Percentiles rank a stretch among this genome's conserved stretches.
phyloP scores from a whole-genome alignment of 2,113 vertebrate genomes.

The Dicrurus megarhynchus region DNA sequence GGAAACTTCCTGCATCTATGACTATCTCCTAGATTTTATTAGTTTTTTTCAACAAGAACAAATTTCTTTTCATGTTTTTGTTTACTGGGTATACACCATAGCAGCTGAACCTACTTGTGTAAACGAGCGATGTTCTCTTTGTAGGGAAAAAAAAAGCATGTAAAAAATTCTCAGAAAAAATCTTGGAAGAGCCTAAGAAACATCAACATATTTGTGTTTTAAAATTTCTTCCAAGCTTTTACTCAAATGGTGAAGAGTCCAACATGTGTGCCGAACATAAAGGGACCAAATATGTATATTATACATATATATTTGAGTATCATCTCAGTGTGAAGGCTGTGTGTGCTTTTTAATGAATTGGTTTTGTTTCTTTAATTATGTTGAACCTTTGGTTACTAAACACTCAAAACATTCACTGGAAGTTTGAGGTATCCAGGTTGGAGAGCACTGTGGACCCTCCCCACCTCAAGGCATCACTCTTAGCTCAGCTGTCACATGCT shows the following conservation, averaged over 20 bases:
- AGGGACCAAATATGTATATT: not conserved
- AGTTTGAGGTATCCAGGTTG: not conserved
- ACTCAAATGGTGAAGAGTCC: not conserved
- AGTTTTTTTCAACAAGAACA: not conserved
- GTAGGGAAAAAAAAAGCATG: not conserved
- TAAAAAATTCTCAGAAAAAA: not conserved
- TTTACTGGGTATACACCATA: not conserved
- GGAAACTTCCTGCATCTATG: not conserved
- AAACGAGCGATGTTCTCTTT: not conserved
- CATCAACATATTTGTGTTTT: not conserved
- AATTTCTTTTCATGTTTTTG: not conserved
- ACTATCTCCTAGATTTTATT: slow-evolving; percentile 14
- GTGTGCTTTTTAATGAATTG: not conserved
- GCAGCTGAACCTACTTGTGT: not conserved
- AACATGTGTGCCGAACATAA: not conserved
- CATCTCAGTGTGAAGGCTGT: not conserved
- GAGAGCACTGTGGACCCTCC: not conserved
- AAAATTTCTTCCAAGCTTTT: not conserved
- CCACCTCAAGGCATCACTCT: not conserved
- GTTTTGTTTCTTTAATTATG: not conserved
- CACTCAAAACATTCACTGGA: not conserved
- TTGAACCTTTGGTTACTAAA: not conserved
- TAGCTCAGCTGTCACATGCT: not conserved
- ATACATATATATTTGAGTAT: not conserved
- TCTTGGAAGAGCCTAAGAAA: not conserved